Evolutionary conservation across 2,888 invertebrate species (phyloP).

Genomic region (Hydrotaea diabolus): DNA sequence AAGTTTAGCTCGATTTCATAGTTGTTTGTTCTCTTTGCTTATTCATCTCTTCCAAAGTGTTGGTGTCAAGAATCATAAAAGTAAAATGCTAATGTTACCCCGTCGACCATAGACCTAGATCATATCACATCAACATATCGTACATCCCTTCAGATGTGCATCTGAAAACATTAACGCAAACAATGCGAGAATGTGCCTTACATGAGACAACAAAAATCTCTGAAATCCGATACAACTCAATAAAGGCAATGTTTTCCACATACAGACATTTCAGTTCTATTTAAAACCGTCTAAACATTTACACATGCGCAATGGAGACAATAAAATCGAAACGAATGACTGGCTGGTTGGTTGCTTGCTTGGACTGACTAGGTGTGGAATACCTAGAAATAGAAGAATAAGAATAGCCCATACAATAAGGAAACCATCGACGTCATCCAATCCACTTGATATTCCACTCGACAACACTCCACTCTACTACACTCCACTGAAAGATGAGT

Average conservation of each 20-base stretch:
- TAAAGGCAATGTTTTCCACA: not conserved
- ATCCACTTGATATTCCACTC: conserved; percentile 32
- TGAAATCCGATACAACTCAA: not conserved
- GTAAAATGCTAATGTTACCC: no score
- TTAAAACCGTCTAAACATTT: not conserved
- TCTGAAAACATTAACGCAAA: not conserved
- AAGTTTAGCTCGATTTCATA: no score
- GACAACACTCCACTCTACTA: conserved; percentile 32
- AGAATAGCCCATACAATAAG: conserved; percentile 20
- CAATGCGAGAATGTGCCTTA: not conserved
- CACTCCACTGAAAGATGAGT: conserved; percentile 39
- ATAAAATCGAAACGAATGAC: not conserved
- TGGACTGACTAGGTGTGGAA: not conserved
- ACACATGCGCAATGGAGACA: conserved; percentile 27
- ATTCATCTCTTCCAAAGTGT: no score
- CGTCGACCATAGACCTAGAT: no score
- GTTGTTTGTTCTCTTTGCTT: no score
- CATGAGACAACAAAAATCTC: not conserved
- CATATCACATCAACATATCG: not conserved
- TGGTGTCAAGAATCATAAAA: no score
- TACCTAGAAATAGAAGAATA: not conserved
- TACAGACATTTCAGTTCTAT: not conserved
- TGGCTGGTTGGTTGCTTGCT: not conserved
- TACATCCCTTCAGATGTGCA: not conserved
- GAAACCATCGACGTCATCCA: conserved; percentile 37